phyloP scores from a whole-genome alignment of 2,888 invertebrate genomes.

The Drosophila prostipennis region DNA sequence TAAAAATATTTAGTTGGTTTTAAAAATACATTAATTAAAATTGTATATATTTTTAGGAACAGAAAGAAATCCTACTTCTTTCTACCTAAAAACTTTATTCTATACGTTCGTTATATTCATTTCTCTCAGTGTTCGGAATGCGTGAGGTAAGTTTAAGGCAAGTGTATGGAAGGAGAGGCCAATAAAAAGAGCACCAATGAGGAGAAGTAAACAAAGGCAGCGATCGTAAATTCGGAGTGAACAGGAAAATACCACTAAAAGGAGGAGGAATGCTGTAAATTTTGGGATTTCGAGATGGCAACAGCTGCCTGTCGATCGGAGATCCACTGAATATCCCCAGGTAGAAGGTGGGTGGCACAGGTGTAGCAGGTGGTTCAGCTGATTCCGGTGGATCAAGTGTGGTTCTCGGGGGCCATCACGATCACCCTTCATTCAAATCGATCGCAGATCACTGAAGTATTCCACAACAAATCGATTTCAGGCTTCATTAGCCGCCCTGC shows the following conservation, averaged over 20 bases:
- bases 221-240: slow-evolving; percentile 72
- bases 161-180: not conserved
- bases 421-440: slow-evolving; percentile 52
- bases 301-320: slow-evolving; percentile 58
- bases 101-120: no score
- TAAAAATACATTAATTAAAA: no score
- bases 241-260: slow-evolving; percentile 40
- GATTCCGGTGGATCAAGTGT: slow-evolving; percentile 28
- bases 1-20: no score
- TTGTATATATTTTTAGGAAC: no score
- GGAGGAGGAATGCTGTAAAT: slow-evolving; percentile 63
- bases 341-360: slow-evolving; percentile 14
- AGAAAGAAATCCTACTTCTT: no score
- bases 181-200: slow-evolving; percentile 49
- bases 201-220: slow-evolving; percentile 55
- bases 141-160: slow-evolving; percentile 21
- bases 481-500: slow-evolving; percentile 75
- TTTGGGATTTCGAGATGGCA: slow-evolving; percentile 71
- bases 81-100: no score
- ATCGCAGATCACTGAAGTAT: slow-evolving; percentile 29
- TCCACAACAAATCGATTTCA: slow-evolving; percentile 77
- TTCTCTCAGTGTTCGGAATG: slow-evolving; percentile 20
- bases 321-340: not conserved
- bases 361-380: slow-evolving; percentile 19
- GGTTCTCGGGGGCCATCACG: slow-evolving; percentile 19